Base-by-base conservation (phyloP, 2,113 vertebrate genomes). In the Sphaerodactylus townsendi region DNA sequence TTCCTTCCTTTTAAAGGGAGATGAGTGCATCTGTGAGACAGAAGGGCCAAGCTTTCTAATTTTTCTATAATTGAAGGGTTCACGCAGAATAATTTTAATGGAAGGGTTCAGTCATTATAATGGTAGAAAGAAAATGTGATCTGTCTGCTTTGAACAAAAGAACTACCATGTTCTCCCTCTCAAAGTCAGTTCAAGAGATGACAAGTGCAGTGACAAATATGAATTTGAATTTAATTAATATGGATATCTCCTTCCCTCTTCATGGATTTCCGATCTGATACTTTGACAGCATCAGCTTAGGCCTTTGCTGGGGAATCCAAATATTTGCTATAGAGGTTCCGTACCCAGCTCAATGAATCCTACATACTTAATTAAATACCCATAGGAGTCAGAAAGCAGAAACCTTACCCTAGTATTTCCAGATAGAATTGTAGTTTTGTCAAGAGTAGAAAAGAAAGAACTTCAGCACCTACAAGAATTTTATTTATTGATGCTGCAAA, bases 171-270 rank as follows among this genome's bases (percentile, higher is more conserved):
- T 66, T 46, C 77, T 13, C 41, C 46, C 39, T 48, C 10, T 41
- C 17, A 13, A 21, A 33, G 28, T 23, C 41, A 66, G n/a, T 79
- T 78, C 56, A 28, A 44, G 37, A 41, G 23, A 23, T 37, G 8
- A 62, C 33, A 62, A 33, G 41, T 5, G 35, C 48, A 71, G 39
- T n/a, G 66, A 71, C 66, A 56, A 81, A 7, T 56, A 66, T 71
- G 64, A 70, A 56, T 70, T 71, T 39, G 79, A 81, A 71, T 70
- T 71, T 81, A 81, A 81, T 81, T 81, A 69, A 37, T 48, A 71
- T 39, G 25, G 46, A 30, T 41, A 28, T 72, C 39, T 72, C 39
- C 70, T 19, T 39, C 37, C 68, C 37, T 70, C 35, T 69, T 39
- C 48, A 9, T 79, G 64, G 62, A n/a, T 48, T 79, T 79, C 65